Conservation (phyloP, 1,140 invertebrate genomes). For the Chironomus tepperi region DNA sequence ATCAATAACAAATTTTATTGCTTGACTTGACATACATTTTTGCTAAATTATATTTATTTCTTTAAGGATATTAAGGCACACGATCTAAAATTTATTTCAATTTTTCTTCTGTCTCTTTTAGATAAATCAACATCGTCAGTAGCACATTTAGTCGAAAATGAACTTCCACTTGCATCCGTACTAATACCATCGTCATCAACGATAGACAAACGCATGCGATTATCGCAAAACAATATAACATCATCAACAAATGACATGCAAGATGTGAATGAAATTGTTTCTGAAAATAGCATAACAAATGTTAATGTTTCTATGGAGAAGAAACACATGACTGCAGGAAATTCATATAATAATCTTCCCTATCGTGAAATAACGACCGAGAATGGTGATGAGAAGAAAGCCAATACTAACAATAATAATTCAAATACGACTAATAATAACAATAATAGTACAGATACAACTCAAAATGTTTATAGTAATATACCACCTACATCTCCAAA, state of each 20-base stretch:
- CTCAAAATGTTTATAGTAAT: constrained; percentile 39
- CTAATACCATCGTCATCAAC: constrained; percentile 30
- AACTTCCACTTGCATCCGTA: constrained; percentile 50
- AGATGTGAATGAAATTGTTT: neutral
- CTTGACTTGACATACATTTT: too few relatives aligned
- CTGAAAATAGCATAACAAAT: neutral
- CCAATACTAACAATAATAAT: neutral
- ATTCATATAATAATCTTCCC: neutral
- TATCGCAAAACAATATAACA: constrained; percentile 17
- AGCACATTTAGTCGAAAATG: constrained; percentile 52
- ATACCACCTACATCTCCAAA: constrained; percentile 28
- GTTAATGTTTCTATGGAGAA: neutral
- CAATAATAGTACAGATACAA: neutral
- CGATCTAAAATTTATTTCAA: constrained; percentile 26
- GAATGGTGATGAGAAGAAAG: neutral
- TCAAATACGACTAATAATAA: constrained; percentile 30
- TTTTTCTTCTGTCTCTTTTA: constrained; percentile 27
- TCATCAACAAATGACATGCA: constrained; percentile 14
- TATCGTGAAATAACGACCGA: neutral
- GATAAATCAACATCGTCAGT: constrained; percentile 33
- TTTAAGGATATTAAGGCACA: too few relatives aligned
- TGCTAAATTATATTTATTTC: too few relatives aligned
- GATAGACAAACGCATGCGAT: neutral
- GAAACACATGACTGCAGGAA: too few relatives aligned
- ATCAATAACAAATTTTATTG: too few relatives aligned